Evolutionary conservation across 2,797 vertebrate genomes (phyloP).

Genomic region (Enteromius paludinosus): DNA sequence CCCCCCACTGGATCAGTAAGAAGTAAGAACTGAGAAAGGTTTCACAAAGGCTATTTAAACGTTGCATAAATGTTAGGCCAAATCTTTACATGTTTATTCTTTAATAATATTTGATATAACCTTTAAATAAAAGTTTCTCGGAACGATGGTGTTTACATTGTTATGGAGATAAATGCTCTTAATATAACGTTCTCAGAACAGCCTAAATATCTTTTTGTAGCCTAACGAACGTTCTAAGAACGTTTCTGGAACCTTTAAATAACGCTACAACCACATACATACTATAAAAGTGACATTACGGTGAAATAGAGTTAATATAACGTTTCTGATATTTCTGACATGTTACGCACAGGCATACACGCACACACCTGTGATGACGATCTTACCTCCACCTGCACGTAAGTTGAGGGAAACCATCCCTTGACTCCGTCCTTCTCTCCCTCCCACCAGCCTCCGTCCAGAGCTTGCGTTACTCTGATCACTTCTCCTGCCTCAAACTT

Average conservation of each 20-base stretch:
- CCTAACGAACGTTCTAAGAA: not conserved
- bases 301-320: too few relatives aligned
- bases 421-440: slow-evolving; percentile 90
- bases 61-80: not conserved
- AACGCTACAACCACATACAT: not conserved
- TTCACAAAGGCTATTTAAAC: not conserved
- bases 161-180: not conserved
- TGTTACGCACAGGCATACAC: not conserved
- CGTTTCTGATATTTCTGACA: too few relatives aligned
- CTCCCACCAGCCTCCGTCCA: slow-evolving; percentile 96
- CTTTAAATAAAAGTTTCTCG: not conserved
- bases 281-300: too few relatives aligned
- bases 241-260: not conserved
- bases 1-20: not conserved
- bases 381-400: slow-evolving; percentile 94
- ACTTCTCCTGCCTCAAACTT: slow-evolving; percentile 90
- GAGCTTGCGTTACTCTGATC: slow-evolving; percentile 86
- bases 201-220: not conserved
- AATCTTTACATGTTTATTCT: not conserved
- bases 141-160: not conserved
- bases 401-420: slow-evolving; percentile 96
- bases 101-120: not conserved
- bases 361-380: not conserved
- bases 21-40: not conserved
- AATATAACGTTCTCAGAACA: not conserved